Percentiles rank a stretch among this genome's conserved stretches.
Conservation (phyloP, 2,113 vertebrate species). For the Spermophilus dauricus region DNA sequence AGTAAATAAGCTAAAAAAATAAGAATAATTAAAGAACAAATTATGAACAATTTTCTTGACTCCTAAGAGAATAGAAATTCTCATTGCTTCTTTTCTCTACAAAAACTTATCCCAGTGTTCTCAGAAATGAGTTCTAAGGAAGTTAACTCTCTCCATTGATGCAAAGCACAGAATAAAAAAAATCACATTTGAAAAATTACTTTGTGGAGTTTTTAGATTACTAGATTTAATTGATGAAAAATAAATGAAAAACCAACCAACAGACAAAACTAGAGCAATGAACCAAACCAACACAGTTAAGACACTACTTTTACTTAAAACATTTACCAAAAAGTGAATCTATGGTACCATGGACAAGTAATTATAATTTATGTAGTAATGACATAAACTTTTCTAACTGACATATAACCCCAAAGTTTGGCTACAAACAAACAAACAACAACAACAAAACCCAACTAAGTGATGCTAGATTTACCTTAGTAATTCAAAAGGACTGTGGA, state of each 20-base stretch:
- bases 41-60: neutral
- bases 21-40: neutral
- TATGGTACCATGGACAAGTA: no score
- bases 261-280: neutral
- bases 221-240: neutral
- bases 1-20: neutral
- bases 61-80: neutral
- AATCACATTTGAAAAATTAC: neutral
- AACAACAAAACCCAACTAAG: neutral
- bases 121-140: neutral
- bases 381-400: neutral
- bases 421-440: neutral
- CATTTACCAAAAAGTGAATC: neutral
- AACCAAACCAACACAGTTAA: neutral
- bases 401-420: neutral
- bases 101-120: neutral
- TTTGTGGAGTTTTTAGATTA: neutral
- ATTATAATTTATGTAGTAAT: neutral
- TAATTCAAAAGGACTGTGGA: fast-evolving
- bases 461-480: neutral
- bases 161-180: neutral
- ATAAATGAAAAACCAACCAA: neutral
- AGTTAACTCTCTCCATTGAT: neutral
- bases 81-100: no score
- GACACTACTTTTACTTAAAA: neutral